These are phyloP conservation scores for Punctoribates punctum DNA, from an alignment of 2,888 invertebrate species.

Conservation along the genomic window DNA sequence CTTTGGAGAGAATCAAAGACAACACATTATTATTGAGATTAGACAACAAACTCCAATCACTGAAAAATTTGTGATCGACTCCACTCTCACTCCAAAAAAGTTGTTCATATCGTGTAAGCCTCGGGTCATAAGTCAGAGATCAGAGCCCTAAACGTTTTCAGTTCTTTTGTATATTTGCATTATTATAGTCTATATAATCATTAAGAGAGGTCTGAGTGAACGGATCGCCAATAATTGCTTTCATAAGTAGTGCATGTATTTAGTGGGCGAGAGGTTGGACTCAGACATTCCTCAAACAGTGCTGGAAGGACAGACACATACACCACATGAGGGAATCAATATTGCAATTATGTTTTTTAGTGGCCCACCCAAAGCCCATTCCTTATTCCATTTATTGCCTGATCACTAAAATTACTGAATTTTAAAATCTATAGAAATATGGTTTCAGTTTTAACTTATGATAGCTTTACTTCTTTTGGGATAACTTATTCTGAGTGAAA, in stretches of 20 bases:
- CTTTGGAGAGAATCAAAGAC: background rate
- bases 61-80: too few relatives aligned
- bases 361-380: slow-evolving; percentile 9
- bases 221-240: slow-evolving; percentile 15
- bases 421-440: background rate
- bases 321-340: slow-evolving; percentile 25
- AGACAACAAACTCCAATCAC: too few relatives aligned
- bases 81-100: background rate
- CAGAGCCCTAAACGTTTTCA: slow-evolving; percentile 15
- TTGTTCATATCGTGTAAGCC: slow-evolving; percentile 23
- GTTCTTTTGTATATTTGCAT: background rate
- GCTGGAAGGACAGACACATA: slow-evolving; percentile 1
- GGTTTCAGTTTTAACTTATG: background rate
- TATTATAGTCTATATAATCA: slow-evolving; percentile 21
- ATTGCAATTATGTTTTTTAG: slow-evolving; percentile 25
- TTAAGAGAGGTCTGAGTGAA: background rate
- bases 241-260: slow-evolving; percentile 17
- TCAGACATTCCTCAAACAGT: background rate
- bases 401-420: background rate
- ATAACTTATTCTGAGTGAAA: background rate
- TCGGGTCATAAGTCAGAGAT: slow-evolving; percentile 15
- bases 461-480: background rate
- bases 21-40: background rate
- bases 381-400: background rate
- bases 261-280: slow-evolving; percentile 29